Evolutionary conservation across 2,888 invertebrate genomes (phyloP).

Genomic region (Tipula vernalis): DNA sequence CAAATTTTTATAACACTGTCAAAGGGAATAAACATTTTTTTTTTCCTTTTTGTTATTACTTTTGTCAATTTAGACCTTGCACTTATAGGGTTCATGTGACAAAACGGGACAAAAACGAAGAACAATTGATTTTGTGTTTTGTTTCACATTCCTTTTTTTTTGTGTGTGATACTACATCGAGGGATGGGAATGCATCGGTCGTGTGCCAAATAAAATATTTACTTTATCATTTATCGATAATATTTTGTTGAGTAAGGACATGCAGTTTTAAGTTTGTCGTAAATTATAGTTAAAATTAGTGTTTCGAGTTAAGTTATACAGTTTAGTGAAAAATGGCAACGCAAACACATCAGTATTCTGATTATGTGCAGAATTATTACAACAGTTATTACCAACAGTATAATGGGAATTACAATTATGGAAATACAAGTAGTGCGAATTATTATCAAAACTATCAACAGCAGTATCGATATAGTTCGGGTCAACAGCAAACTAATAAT

Average conservation of each 20-base stretch:
- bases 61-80: not conserved
- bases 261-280: not conserved
- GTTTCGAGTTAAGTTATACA: not conserved
- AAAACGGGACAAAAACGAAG: not conserved
- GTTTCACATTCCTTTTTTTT: not conserved
- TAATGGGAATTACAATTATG: not conserved
- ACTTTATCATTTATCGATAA: conserved; percentile 5
- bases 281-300: not conserved
- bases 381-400: not conserved
- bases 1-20: not conserved
- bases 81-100: not conserved
- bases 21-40: not conserved
- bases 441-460: not conserved
- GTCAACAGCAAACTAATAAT: not conserved
- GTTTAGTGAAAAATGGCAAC: conserved; percentile 9
- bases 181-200: not conserved
- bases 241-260: conserved; percentile 1
- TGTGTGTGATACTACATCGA: not conserved
- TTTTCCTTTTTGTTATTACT: not conserved
- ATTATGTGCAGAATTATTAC: not conserved
- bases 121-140: not conserved
- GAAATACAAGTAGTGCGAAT: not conserved
- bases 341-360: conserved; percentile 9
- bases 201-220: conserved; percentile 7
- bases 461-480: not conserved